Evolutionary conservation across 2,113 vertebrate species (phyloP).

Genomic region (Telmatochromis sp.): DNA sequence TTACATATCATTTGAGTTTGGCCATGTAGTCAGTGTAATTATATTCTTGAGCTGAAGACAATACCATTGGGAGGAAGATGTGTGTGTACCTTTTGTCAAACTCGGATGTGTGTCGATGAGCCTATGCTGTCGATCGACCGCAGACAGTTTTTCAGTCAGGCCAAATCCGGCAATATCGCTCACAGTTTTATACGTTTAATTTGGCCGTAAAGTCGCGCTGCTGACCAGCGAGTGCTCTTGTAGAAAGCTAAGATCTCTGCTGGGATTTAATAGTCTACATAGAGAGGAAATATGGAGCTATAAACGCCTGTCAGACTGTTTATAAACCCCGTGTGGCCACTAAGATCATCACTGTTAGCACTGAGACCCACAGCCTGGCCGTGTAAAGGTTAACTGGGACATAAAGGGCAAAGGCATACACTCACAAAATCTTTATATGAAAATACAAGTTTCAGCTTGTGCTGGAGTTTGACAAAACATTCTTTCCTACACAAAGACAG

Average conservation of each 20-base stretch:
- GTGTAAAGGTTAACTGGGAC: not conserved
- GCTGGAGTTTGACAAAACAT: not conserved
- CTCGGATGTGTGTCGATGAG: not conserved
- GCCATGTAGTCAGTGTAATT: not conserved
- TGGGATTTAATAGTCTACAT: not conserved
- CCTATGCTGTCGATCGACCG: not conserved
- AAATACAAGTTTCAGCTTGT: not conserved
- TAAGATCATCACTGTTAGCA: not conserved
- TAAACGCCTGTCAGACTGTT: slow-evolving; percentile 1
- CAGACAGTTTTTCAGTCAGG: not conserved
- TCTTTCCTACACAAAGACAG: not conserved
- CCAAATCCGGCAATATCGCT: not conserved
- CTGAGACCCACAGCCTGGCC: not conserved
- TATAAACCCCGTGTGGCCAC: not conserved
- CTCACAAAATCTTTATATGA: not conserved
- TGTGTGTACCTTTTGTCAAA: not conserved
- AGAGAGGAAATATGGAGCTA: not conserved
- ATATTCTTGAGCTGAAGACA: not conserved
- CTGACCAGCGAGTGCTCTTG: not conserved
- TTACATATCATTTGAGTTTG: not conserved
- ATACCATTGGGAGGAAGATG: not conserved
- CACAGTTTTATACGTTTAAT: not conserved
- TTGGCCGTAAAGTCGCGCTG: not conserved
- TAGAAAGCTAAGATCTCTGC: not conserved
- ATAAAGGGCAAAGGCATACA: not conserved